Evolutionary conservation across 2,797 vertebrate species (phyloP).

Genomic region (Malacoraja senta): DNA sequence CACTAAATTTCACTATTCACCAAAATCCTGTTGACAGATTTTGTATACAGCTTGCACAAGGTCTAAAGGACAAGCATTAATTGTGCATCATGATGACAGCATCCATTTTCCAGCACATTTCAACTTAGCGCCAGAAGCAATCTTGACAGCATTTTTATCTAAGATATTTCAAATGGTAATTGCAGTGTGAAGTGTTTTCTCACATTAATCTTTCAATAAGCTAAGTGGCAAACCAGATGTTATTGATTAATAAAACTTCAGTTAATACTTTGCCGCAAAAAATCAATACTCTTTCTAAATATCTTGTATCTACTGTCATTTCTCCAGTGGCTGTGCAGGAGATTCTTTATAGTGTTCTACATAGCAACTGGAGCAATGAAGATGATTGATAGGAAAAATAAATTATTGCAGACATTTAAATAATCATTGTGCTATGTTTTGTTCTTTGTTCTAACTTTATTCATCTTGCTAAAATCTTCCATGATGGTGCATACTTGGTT

Average conservation of each 20-base stretch:
- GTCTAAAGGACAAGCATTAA: too few species aligned
- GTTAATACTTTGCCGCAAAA: background rate
- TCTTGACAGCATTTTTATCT: background rate
- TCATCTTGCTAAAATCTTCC: background rate
- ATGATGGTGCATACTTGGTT: background rate
- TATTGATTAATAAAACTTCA: background rate
- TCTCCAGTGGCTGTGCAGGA: background rate
- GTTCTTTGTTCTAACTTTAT: background rate
- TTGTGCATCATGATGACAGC: too few species aligned
- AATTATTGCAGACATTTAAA: background rate
- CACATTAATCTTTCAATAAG: background rate
- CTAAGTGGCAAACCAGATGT: background rate
- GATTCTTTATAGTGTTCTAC: background rate
- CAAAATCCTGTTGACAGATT: too few species aligned
- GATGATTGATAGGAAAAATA: background rate
- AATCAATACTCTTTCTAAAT: background rate
- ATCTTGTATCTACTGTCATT: background rate
- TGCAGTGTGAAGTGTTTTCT: background rate
- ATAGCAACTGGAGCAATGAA: background rate
- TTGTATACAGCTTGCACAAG: too few species aligned
- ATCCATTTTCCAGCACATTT: too few species aligned
- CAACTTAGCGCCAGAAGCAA: too few species aligned
- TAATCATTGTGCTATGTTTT: background rate
- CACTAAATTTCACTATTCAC: too few species aligned
- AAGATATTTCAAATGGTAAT: background rate